These are phyloP conservation scores for Drosophila antonietae DNA, from an alignment of 2,888 invertebrate species.

Conservation along the genomic window DNA sequence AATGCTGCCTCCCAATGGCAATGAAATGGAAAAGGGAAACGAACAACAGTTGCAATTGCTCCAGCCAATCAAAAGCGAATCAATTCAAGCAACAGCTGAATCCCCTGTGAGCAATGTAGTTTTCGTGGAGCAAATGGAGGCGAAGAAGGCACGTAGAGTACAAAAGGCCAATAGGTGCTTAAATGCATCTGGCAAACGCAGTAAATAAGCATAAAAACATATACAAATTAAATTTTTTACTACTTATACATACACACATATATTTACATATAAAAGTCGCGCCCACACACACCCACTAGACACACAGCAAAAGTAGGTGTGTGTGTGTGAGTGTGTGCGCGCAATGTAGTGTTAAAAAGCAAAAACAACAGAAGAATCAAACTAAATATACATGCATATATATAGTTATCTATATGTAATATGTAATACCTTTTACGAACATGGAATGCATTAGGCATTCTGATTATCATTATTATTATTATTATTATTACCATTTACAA, in stretches of 20 bases:
- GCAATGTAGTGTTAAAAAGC: conserved; percentile 58
- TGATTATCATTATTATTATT: conserved; percentile 62
- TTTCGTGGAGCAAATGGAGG: conserved; percentile 72
- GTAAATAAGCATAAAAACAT: conserved; percentile 78
- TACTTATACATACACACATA: conserved; percentile 56
- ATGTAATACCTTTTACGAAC: conserved; percentile 53
- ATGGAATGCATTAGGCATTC: conserved; percentile 68
- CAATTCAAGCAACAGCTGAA: conserved; percentile 24
- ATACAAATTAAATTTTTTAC: conserved; percentile 68
- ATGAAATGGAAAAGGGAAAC: background rate
- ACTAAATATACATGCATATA: conserved; percentile 61
- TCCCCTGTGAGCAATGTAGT: conserved; percentile 30
- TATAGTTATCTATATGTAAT: conserved; percentile 42
- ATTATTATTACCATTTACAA: conserved; percentile 63
- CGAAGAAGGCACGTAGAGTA: conserved; percentile 85
- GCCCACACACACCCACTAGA: conserved; percentile 7
- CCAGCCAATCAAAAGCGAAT: conserved; percentile 17
- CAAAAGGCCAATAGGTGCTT: conserved; percentile 84
- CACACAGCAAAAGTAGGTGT: background rate
- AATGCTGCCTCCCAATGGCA: conserved; percentile 12
- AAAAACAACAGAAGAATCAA: conserved; percentile 62
- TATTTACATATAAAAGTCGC: conserved; percentile 57
- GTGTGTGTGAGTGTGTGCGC: conserved; percentile 33
- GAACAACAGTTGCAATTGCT: conserved; percentile 13
- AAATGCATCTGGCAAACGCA: conserved; percentile 84